These are phyloP conservation scores for Amyelois transitella DNA, from an alignment of 1,140 invertebrate species.

Conservation along the genomic window DNA sequence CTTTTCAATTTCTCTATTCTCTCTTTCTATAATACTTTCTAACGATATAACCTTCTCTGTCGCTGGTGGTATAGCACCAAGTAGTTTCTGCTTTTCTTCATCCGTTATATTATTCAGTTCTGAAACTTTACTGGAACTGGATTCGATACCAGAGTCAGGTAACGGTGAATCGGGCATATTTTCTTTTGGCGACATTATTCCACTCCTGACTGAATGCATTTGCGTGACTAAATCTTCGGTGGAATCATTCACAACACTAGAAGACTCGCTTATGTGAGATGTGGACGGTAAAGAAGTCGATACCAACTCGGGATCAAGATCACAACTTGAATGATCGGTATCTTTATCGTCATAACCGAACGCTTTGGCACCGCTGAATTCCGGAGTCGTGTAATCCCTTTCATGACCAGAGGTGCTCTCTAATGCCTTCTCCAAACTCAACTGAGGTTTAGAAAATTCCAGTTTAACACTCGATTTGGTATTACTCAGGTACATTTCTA, in stretches of 20 bases:
- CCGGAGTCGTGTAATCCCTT: conserved; percentile 62
- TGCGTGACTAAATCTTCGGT: conserved; percentile 73
- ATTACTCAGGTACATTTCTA: conserved; percentile 81
- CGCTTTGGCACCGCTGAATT: conserved; percentile 45
- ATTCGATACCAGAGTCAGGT: conserved; percentile 67
- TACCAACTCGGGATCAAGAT: conserved; percentile 69
- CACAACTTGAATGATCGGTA: conserved; percentile 70
- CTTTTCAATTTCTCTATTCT: conserved; percentile 70
- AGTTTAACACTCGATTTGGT: conserved; percentile 70
- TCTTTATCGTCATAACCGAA: conserved; percentile 47
- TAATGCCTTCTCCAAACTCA: conserved; percentile 79
- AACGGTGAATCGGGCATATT: conserved; percentile 71
- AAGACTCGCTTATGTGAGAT: conserved; percentile 67
- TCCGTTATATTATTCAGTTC: conserved; percentile 88
- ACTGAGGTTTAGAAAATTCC: conserved; percentile 73
- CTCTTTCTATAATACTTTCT: conserved; percentile 55
- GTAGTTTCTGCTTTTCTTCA: conserved; percentile 89
- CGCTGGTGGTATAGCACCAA: conserved; percentile 67
- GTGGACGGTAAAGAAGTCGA: conserved; percentile 70
- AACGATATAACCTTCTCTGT: conserved; percentile 30
- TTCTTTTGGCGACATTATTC: conserved; percentile 21
- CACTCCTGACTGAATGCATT: conserved; percentile 37
- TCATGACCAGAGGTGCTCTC: conserved; percentile 56
- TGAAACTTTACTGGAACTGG: conserved; percentile 52
- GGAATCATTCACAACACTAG: conserved; percentile 66